A percentile compares a stretch with the other conserved stretches of the same genome.
These are phyloP conservation scores for Xiphophorus hellerii DNA, from an alignment of 2,113 vertebrate species.

Conservation along the genomic window DNA sequence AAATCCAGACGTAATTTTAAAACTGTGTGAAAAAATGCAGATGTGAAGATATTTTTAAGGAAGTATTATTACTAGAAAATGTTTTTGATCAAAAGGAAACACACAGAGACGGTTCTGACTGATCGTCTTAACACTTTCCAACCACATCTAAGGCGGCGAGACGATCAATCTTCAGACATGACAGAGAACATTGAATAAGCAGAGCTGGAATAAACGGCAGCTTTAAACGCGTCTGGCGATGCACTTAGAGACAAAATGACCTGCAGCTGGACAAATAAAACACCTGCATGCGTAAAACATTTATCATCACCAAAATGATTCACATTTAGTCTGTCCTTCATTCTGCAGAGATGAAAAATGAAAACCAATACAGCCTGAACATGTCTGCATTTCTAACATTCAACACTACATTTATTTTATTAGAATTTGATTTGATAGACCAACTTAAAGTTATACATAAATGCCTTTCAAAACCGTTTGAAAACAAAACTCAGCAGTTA, in stretches of 20 bases:
- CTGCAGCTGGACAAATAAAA: constrained; percentile 47
- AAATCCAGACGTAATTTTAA: constrained; percentile 61
- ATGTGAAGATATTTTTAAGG: constrained; percentile 62
- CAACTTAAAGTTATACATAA: too few relatives aligned
- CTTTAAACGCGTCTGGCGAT: constrained; percentile 69
- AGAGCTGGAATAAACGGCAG: constrained; percentile 60
- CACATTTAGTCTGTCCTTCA: constrained; percentile 35
- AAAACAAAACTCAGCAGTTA: too few relatives aligned
- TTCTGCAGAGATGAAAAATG: constrained; percentile 38
- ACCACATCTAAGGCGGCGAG: constrained; percentile 40
- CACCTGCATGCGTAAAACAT: constrained; percentile 68
- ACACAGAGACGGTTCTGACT: constrained; percentile 55
- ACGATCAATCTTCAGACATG: constrained; percentile 40
- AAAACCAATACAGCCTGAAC: constrained; percentile 11
- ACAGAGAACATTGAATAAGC: constrained; percentile 46
- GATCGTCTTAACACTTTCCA: constrained; percentile 57
- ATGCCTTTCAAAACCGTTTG: too few relatives aligned
- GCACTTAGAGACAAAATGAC: constrained; percentile 63
- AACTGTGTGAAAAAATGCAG: constrained; percentile 52
- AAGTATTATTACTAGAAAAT: constrained; percentile 55
- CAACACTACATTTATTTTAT: neutral
- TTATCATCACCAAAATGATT: constrained; percentile 51
- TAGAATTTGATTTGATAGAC: too few relatives aligned
- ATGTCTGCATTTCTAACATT: neutral
- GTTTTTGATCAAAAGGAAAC: constrained; percentile 76